phyloP scores from a whole-genome alignment of 2,113 vertebrate genomes.

The Bombycilla garrulus region DNA sequence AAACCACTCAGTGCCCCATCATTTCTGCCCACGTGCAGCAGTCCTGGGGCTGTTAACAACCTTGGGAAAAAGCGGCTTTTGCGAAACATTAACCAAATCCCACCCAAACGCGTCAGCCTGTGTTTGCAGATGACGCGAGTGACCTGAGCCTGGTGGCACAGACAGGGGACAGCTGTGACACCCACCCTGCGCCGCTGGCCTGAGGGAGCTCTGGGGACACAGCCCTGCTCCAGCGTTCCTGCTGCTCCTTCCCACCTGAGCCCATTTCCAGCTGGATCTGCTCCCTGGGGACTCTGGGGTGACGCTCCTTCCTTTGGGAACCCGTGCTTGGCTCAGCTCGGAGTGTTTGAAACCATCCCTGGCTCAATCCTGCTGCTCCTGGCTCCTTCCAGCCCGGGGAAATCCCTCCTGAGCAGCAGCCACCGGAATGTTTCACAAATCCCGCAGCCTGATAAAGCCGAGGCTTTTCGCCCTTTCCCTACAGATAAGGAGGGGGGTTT shows the following conservation, averaged over 20 bases:
- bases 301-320: background rate
- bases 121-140: background rate
- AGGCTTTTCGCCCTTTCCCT: background rate
- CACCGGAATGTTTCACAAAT: background rate
- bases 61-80: background rate
- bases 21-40: accelerated
- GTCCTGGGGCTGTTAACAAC: background rate
- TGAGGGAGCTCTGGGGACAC: background rate
- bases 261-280: background rate
- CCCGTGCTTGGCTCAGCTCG: background rate
- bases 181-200: background rate
- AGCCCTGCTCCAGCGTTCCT: background rate
- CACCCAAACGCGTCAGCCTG: background rate
- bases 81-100: slow-evolving; percentile 14
- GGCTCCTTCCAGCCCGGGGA: background rate
- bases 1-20: background rate
- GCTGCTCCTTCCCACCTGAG: background rate
- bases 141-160: background rate
- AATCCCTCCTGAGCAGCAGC: background rate
- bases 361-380: background rate
- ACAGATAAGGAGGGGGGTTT: background rate
- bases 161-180: background rate
- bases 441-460: accelerated
- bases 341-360: background rate
- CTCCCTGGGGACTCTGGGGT: background rate